Conservation (phyloP, 2,888 invertebrate species). For the Blomia tropicalis region DNA sequence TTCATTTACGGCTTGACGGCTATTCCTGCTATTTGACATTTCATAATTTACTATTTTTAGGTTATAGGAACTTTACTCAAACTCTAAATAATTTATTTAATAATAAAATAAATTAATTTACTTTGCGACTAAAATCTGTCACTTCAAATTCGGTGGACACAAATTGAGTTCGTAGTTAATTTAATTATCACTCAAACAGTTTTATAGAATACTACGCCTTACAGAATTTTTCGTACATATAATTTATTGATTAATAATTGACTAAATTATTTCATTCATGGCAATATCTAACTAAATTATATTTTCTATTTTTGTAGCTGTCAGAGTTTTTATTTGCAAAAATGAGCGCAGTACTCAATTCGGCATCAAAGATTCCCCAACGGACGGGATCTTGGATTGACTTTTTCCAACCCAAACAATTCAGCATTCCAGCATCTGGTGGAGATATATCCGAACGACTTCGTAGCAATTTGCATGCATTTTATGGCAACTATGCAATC, state of each 20-base stretch:
- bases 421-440: neutral
- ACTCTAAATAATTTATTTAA: no score
- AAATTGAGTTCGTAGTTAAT: no score
- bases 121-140: no score
- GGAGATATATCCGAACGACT: neutral
- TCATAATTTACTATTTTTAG: no score
- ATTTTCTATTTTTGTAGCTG: neutral
- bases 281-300: neutral
- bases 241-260: neutral
- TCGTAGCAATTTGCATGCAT: neutral
- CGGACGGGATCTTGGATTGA: conserved; percentile 4
- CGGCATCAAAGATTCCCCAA: neutral
- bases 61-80: no score
- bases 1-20: no score
- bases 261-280: neutral
- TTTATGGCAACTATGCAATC: neutral
- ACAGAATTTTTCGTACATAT: neutral
- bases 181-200: neutral
- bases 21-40: no score
- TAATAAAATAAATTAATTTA: no score
- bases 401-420: neutral
- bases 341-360: neutral
- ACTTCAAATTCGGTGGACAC: no score
- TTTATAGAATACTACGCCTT: neutral
- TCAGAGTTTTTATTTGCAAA: neutral